Evolutionary conservation across 2,113 vertebrate species (phyloP), one percentile per base, ranked within the genome.

Genomic region (Centropus bengalensis): DNA sequence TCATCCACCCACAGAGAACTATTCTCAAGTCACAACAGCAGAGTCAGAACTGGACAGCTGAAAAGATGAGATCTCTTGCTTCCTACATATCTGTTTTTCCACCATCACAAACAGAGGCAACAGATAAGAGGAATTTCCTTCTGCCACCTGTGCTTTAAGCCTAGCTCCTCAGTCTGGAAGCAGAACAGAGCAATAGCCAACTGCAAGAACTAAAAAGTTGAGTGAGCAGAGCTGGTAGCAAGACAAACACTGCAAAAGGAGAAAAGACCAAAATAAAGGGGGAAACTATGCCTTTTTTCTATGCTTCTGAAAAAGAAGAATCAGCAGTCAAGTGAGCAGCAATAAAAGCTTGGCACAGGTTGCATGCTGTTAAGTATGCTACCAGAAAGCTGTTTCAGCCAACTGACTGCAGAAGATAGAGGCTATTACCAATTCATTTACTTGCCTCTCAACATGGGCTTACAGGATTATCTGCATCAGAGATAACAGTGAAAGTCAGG

Each of bases 271-370:
- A 89, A 91, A 91, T 22, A 58, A 73, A 82, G 22, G 10, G 14
- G 38, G 11, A 38, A 87, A 74, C 30, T 3, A 42, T 28, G 40
- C 12, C 20, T 74, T 51, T 44, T 44, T 83, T n/a, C 49, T 71
- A 10, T 17, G 86, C 63, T 63, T 63, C 60, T 62, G 22, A 66
- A 74, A 90, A 94, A 70, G 85, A 95, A 87, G 71, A 90, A 88
- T 93, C 82, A 91, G 82, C 93, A 95, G 85, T 30, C 91, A 86
- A 95, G 71, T 88, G 86, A 96, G 82, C 55, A 94, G 79, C 88
- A 91, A 90, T 77, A 95, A 94, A 93, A 96, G 91, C 93, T 88
- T 96, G 96, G 95, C 94, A 96, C 71, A 86, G 74, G 71, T 94
- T 96, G 76, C 92, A 69, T 76, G 17, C 82, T 79, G 86, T 90